A percentile compares a stretch with the other conserved stretches of the same genome.
Conservation (phyloP, 2,888 invertebrate genomes). For the Saturnia japonica region DNA sequence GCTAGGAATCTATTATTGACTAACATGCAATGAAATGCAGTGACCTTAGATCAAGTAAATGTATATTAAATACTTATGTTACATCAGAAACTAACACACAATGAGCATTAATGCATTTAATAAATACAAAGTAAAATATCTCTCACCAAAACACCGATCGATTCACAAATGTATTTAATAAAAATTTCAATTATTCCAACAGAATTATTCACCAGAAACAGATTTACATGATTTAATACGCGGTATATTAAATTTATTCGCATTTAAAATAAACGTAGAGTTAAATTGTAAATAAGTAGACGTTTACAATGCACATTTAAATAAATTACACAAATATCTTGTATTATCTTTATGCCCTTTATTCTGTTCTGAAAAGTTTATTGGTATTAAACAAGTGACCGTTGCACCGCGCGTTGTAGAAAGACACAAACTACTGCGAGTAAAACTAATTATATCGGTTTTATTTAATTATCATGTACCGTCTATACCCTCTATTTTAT, state of each 20-base stretch:
- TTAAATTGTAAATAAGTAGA: slow-evolving; percentile 6
- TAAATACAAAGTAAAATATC: not conserved
- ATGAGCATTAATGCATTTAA: not conserved
- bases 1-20: too few relatives aligned
- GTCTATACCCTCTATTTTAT: not conserved
- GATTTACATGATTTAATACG: not conserved
- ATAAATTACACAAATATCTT: not conserved
- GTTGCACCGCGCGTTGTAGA: not conserved
- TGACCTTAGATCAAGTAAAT: not conserved
- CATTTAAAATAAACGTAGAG: not conserved
- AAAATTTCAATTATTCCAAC: not conserved
- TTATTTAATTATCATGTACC: not conserved
- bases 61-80: not conserved
- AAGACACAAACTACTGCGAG: slow-evolving; percentile 7
- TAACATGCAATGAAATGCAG: not conserved
- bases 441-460: not conserved
- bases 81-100: not conserved
- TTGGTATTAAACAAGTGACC: slow-evolving; percentile 3
- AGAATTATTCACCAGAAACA: not conserved
- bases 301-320: slow-evolving; percentile 7
- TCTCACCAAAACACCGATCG: not conserved
- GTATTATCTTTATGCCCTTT: slow-evolving; percentile 1
- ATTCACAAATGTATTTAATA: not conserved
- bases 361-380: not conserved
- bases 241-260: not conserved